phyloP scores from a whole-genome alignment of 2,113 vertebrate genomes.

The Nothocercus julius region DNA sequence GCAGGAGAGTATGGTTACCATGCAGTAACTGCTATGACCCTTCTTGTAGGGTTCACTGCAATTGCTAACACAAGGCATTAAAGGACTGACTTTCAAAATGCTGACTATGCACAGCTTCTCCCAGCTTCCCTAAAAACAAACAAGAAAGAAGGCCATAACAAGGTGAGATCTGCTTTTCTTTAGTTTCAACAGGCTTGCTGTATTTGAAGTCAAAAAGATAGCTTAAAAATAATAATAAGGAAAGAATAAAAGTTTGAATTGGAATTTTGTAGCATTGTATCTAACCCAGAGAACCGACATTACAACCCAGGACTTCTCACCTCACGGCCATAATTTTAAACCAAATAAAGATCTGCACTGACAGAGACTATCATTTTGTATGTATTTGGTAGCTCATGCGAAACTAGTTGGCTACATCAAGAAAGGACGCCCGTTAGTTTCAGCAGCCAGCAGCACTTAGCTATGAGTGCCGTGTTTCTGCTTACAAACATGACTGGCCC shows the following conservation, averaged over 20 bases:
- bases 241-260: not conserved
- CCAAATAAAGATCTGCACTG: not conserved
- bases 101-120: not conserved
- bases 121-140: not conserved
- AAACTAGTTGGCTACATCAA: not conserved
- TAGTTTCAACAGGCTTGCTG: not conserved
- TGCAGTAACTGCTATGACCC: not conserved
- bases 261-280: not conserved
- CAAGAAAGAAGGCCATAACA: not conserved
- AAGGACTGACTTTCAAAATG: not conserved
- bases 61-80: not conserved
- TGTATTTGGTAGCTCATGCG: not conserved
- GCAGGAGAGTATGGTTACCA: not conserved
- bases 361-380: not conserved
- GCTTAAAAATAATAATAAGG: not conserved
- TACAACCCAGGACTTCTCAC: not conserved
- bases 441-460: not conserved
- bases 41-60: not conserved
- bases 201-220: not conserved
- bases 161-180: constrained; percentile 4
- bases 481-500: not conserved
- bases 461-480: not conserved
- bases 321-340: not conserved
- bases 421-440: not conserved
- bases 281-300: not conserved